These are phyloP conservation scores for Myathropa florea DNA, from an alignment of 2,888 invertebrate genomes.

Conservation along the genomic window DNA sequence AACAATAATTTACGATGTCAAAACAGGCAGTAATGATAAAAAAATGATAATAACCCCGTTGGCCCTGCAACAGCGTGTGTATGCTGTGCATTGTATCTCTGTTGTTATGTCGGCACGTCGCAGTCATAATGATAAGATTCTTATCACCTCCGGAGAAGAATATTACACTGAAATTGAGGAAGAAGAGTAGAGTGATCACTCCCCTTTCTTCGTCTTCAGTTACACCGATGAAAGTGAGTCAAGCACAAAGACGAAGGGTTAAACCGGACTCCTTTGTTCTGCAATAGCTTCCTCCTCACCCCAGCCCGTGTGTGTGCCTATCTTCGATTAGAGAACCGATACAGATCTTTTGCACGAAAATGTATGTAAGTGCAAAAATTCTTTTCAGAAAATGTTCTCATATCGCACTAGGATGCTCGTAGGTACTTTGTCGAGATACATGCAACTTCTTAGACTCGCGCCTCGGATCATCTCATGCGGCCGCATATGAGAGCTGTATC, in stretches of 20 bases:
- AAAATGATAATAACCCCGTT: conserved; percentile 61
- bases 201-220: background rate
- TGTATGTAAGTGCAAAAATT: conserved; percentile 44
- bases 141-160: conserved; percentile 50
- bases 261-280: conserved; percentile 53
- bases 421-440: too few relatives aligned
- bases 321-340: conserved; percentile 54
- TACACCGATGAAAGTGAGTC: conserved; percentile 44
- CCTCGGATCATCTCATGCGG: background rate
- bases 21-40: conserved; percentile 70
- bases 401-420: conserved; percentile 45
- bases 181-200: conserved; percentile 3
- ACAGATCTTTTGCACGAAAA: conserved; percentile 68
- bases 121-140: conserved; percentile 71
- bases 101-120: conserved; percentile 66
- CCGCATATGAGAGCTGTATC: conserved; percentile 7
- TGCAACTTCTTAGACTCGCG: conserved; percentile 1
- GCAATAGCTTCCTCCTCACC: background rate
- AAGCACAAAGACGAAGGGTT: conserved; percentile 20
- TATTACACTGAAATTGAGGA: conserved; percentile 46
- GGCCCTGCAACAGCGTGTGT: conserved; percentile 1
- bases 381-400: conserved; percentile 43
- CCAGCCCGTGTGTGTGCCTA: background rate
- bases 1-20: conserved; percentile 71
- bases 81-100: conserved; percentile 9